These are phyloP conservation scores for Nymphalis polychloros DNA, from an alignment of 2,888 invertebrate species.

Conservation along the genomic window DNA sequence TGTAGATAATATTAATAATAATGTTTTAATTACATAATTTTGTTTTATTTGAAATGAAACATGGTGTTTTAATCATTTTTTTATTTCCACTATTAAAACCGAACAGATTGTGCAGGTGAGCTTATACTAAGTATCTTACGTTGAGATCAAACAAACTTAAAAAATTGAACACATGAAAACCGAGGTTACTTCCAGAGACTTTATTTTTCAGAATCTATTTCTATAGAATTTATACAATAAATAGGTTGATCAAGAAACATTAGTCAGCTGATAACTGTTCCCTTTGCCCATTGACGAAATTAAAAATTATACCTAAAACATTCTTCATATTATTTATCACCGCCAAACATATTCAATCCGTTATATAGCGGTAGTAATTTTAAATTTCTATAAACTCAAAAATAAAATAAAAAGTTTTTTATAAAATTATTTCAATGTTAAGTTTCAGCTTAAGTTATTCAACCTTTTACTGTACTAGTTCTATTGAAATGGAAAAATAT, in stretches of 20 bases:
- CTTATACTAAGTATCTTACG: conserved; percentile 1
- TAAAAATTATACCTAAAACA: no score
- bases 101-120: neutral
- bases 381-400: no score
- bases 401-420: no score
- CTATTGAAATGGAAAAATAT: neutral
- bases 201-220: neutral
- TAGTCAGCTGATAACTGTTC: no score
- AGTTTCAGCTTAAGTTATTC: no score
- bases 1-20: conserved; percentile 51
- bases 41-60: conserved; percentile 36
- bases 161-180: conserved; percentile 50
- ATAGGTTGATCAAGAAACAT: no score
- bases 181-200: neutral
- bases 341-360: no score
- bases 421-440: no score
- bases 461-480: neutral
- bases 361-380: no score
- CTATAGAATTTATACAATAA: neutral
- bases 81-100: conserved; percentile 4
- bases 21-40: conserved; percentile 32
- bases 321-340: no score
- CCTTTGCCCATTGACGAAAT: no score
- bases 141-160: conserved; percentile 9
- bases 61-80: neutral